Base-by-base conservation (phyloP, 2,888 invertebrate genomes). In the Limenitis camilla region DNA sequence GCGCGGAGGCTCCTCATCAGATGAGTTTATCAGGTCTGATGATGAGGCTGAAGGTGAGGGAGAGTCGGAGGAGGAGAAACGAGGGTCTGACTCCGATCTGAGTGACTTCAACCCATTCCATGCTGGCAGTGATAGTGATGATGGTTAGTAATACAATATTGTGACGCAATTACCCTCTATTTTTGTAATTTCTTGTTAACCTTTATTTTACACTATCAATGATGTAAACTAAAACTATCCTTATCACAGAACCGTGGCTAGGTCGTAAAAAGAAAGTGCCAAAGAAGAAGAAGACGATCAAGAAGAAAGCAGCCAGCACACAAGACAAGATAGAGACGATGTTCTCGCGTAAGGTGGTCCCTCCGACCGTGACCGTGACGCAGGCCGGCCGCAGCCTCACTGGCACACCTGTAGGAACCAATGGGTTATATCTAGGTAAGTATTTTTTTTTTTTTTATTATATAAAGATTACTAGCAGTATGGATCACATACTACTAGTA, bases 101-200 rank as follows among this genome's bases (percentile, higher is more conserved):
- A 93, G 93, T 63, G 96, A 96, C 82, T 96, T 96, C 75, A 97
- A 98, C 88, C 97, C 97, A 71, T 94, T 93, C 74, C 92, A 91
- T 56, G 93, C 91, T 45, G 96, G 93, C 69, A 91, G 92, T 67
- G 93, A 93, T 67, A 93, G 94, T 38, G 95, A 96, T 68, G 92
- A 92, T 64, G 94, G 93, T 89, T 4, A 53, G 56, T 48, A 30
- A 8, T 32, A 11, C 5, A 9, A 5, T 32, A 9, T 10, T 32
- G 40, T 31, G 19, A 19, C 19, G 19, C 19, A 19, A 19, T 19
- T 19, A 19, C n/a, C n/a, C n/a, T n/a, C n/a, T n/a, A n/a, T n/a
- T n/a, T n/a, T n/a, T n/a, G n/a, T n/a, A n/a, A n/a, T n/a, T n/a
- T n/a, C n/a, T n/a, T n/a, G n/a, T n/a, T n/a, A n/a, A n/a, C n/a